Evolutionary conservation across 2,888 invertebrate genomes (phyloP).

Genomic region (Theodoxus fluviatilis): DNA sequence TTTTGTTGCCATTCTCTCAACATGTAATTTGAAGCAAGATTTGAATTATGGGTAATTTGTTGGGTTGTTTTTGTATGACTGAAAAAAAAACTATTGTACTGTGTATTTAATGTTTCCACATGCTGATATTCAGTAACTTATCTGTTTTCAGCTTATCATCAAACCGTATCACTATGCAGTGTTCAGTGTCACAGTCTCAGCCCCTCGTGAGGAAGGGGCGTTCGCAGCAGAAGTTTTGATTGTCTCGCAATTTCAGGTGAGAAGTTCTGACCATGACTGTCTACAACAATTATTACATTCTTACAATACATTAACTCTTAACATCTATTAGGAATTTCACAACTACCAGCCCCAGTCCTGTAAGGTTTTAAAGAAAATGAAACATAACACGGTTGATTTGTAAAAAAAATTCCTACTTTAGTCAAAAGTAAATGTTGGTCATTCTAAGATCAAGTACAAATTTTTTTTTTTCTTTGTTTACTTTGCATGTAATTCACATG

Average conservation of each 20-base stretch:
- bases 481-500: too few relatives aligned
- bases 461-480: background rate
- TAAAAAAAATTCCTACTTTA: too few relatives aligned
- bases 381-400: too few relatives aligned
- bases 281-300: too few relatives aligned
- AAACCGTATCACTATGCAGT: constrained; percentile 71
- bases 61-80: background rate
- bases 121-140: background rate
- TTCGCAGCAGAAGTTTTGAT: constrained; percentile 77
- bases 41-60: background rate
- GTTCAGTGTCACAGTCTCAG: constrained; percentile 76
- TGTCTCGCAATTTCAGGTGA: constrained; percentile 71
- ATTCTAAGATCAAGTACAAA: too few relatives aligned
- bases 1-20: background rate
- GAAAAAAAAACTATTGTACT: background rate
- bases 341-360: too few relatives aligned
- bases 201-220: constrained; percentile 75
- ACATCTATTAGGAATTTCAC: too few relatives aligned
- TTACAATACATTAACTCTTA: too few relatives aligned
- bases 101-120: background rate
- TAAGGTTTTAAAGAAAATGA: too few relatives aligned
- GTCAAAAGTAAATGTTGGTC: too few relatives aligned
- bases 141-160: constrained; percentile 56
- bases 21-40: too few relatives aligned
- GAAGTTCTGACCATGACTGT: too few relatives aligned